These are phyloP conservation scores for Tyrannus savana DNA, from an alignment of 2,113 vertebrate genomes.

Conservation along the genomic window DNA sequence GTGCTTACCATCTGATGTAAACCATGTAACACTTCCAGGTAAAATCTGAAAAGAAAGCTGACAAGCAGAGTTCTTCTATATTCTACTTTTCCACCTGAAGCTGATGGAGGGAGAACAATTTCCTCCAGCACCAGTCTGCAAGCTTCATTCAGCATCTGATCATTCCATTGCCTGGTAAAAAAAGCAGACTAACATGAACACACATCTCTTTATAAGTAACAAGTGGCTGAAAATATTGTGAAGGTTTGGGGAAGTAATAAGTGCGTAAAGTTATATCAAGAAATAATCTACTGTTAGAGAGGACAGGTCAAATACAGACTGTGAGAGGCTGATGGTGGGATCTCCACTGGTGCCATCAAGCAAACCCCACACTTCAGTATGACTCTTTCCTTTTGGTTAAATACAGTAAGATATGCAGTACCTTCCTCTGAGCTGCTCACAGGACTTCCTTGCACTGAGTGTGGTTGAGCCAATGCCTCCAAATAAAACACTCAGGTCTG, in stretches of 20 bases:
- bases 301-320: neutral
- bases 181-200: neutral
- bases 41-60: slow-evolving; percentile 88
- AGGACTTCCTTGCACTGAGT: slow-evolving; percentile 66
- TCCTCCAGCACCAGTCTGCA: slow-evolving; percentile 82
- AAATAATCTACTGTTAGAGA: neutral
- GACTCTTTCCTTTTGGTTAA: neutral
- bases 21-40: slow-evolving; percentile 77
- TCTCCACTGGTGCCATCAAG: neutral
- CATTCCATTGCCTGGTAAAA: slow-evolving; percentile 75
- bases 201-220: neutral
- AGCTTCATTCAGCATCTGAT: slow-evolving; percentile 75
- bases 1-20: slow-evolving; percentile 67
- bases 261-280: neutral
- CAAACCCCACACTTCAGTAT: neutral
- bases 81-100: slow-evolving; percentile 80
- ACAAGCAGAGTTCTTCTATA: slow-evolving; percentile 81
- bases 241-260: neutral
- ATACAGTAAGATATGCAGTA: slow-evolving; percentile 1
- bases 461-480: slow-evolving; percentile 79
- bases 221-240: neutral
- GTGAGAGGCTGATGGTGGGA: neutral
- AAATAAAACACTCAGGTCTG: slow-evolving; percentile 77
- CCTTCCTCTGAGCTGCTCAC: slow-evolving; percentile 72
- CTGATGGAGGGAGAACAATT: slow-evolving; percentile 72